Evolutionary conservation across 30 jellyfish, hydroid and myxozoan species (phyloP).

Genomic region (Hydractinia symbiolongicarpus): DNA sequence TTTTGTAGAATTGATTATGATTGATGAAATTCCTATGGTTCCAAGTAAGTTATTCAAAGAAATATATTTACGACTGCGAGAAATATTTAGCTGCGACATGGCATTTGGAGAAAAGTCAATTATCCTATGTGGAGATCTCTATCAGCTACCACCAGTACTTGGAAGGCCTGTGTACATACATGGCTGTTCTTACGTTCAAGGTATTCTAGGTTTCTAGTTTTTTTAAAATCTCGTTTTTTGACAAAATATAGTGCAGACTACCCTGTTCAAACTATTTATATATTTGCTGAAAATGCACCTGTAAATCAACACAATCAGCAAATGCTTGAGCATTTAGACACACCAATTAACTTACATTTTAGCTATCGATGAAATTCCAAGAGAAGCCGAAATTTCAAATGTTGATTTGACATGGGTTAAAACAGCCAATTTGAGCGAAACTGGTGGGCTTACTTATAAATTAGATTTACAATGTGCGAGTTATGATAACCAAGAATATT

Average conservation of each 20-base stretch:
- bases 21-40: slow-evolving; percentile 38
- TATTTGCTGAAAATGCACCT: slow-evolving; percentile 35
- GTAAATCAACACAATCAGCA: no score
- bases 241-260: not conserved
- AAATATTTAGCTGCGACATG: slow-evolving; percentile 6
- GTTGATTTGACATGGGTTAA: not conserved
- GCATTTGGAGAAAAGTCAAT: slow-evolving; percentile 26
- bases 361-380: not conserved
- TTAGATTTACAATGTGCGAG: not conserved
- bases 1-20: slow-evolving; percentile 9
- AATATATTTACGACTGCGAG: slow-evolving; percentile 5
- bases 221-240: slow-evolving; percentile 14
- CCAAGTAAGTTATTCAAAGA: not conserved
- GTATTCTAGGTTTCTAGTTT: not conserved
- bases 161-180: slow-evolving; percentile 4
- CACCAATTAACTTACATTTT: not conserved
- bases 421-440: not conserved
- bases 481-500: slow-evolving; percentile 15
- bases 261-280: slow-evolving; percentile 16
- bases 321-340: not conserved
- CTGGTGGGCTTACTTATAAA: not conserved
- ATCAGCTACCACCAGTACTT: slow-evolving; percentile 24
- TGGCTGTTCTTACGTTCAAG: not conserved
- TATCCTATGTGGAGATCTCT: slow-evolving; percentile 10
- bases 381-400: not conserved